Percentiles rank a stretch among this genome's conserved stretches.
These are phyloP conservation scores for Melinopterus prodromus DNA, from an alignment of 2,888 invertebrate genomes.

Conservation along the genomic window DNA sequence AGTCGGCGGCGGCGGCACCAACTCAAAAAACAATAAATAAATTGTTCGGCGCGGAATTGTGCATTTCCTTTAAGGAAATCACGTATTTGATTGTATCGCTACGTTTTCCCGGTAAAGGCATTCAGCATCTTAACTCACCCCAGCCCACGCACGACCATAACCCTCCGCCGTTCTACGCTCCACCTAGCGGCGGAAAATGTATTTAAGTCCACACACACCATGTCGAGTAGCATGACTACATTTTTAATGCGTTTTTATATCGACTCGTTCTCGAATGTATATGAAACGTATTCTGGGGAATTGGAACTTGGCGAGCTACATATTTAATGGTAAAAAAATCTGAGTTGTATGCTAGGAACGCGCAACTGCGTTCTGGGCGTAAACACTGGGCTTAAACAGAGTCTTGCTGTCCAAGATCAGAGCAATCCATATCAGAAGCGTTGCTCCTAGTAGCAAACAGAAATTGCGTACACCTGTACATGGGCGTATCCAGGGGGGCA, in stretches of 20 bases:
- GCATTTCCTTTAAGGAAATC: not conserved
- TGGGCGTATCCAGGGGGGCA: no score
- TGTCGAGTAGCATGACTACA: not conserved
- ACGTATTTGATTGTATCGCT: not conserved
- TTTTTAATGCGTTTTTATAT: not conserved
- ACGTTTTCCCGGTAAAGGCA: not conserved
- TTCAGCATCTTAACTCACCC: not conserved
- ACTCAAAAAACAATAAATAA: not conserved
- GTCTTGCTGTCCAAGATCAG: no score
- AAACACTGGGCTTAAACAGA: no score
- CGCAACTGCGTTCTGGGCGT: no score
- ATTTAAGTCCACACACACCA: not conserved
- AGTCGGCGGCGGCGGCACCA: not conserved
- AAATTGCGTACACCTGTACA: no score
- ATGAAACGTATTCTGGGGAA: not conserved
- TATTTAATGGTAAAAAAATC: no score
- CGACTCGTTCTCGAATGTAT: not conserved
- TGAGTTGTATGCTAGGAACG: no score
- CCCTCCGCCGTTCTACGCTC: not conserved
- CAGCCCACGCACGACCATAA: not conserved
- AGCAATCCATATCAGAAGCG: no score
- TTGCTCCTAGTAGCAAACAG: no score
- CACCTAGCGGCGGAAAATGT: not conserved
- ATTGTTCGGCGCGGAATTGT: not conserved
- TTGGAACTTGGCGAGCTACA: no score